Percentiles rank a stretch among this genome's conserved stretches.
Evolutionary conservation across 2,113 vertebrate species (phyloP).

Genomic region (Hippocampus comes): DNA sequence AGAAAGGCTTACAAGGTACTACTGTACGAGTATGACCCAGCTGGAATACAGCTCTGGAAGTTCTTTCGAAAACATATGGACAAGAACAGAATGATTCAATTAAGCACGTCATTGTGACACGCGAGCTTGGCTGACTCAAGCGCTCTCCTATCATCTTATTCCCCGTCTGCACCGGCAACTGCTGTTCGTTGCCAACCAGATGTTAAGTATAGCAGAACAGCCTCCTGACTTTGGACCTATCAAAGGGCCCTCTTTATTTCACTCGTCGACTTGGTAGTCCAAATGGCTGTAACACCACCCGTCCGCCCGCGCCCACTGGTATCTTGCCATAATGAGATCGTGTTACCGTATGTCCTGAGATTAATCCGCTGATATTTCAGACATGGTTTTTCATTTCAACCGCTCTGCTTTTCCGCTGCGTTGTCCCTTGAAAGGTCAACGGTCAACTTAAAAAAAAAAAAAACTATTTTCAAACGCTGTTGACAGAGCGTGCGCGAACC

Average conservation of each 20-base stretch:
- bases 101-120: constrained; percentile 61
- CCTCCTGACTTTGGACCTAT: constrained; percentile 48
- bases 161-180: constrained; percentile 41
- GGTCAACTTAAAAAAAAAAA: constrained; percentile 23
- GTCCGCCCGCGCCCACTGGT: constrained; percentile 35
- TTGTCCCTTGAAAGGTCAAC: constrained; percentile 41
- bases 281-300: constrained; percentile 45
- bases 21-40: constrained; percentile 33
- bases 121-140: constrained; percentile 47
- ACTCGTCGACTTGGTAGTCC: constrained; percentile 37
- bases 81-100: constrained; percentile 44
- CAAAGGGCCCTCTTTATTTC: constrained; percentile 48
- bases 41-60: constrained; percentile 43
- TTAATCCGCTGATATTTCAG: constrained; percentile 56
- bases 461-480: constrained; percentile 25
- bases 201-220: constrained; percentile 53
- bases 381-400: constrained; percentile 47
- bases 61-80: constrained; percentile 49
- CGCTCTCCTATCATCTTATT: constrained; percentile 19
- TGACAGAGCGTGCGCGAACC: constrained; percentile 24
- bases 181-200: constrained; percentile 58
- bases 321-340: constrained; percentile 48
- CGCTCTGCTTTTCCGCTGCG: constrained; percentile 28
- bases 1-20: constrained; percentile 43
- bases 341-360: constrained; percentile 53